Evolutionary conservation across 2,113 vertebrate species (phyloP).

Genomic region (Origma solitaria): DNA sequence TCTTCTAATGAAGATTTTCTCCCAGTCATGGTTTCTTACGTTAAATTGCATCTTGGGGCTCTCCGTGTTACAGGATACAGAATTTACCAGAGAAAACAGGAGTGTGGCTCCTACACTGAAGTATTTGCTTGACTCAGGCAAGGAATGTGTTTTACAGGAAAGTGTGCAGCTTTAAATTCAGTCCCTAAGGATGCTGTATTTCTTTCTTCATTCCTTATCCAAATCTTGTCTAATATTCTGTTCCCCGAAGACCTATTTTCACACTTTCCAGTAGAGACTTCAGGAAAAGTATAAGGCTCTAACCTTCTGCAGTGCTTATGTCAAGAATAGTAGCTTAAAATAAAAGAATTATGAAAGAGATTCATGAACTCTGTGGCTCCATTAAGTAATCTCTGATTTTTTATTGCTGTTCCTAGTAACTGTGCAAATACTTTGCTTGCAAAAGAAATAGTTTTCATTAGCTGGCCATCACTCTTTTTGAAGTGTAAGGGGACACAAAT

Average conservation of each 20-base stretch:
- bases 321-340: background rate
- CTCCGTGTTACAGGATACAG: fast-evolving
- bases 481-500: background rate
- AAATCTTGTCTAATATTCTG: background rate
- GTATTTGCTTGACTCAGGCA: background rate
- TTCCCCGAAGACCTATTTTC: background rate
- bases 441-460: background rate
- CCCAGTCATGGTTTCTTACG: background rate
- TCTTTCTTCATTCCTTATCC: background rate
- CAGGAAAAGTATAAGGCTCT: background rate
- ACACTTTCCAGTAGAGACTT: background rate
- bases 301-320: background rate
- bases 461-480: background rate
- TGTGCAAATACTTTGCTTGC: background rate
- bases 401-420: background rate
- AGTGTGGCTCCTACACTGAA: background rate
- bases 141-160: background rate
- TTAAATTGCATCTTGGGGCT: background rate
- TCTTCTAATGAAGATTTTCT: background rate
- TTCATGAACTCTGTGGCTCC: background rate
- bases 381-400: background rate
- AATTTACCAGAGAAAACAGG: background rate
- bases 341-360: background rate
- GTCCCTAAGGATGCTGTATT: background rate
- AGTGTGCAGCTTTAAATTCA: background rate